Evolutionary conservation across 2,888 invertebrate genomes (phyloP).

Genomic region (Drosophila koepferae): DNA sequence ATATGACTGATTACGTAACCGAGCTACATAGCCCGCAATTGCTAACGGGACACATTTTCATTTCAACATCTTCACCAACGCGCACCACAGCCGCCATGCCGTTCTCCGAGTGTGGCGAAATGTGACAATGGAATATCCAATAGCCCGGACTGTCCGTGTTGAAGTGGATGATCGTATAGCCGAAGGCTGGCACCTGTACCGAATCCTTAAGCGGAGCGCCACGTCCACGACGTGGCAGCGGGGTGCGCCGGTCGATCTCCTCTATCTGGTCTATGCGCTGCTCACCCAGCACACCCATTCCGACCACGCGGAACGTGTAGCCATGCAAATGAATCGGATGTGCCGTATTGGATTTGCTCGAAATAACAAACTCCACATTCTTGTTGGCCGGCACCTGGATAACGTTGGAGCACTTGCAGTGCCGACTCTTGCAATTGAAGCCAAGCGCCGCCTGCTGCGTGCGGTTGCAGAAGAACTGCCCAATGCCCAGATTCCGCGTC

Average conservation of each 20-base stretch:
- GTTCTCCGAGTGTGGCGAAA: conserved; percentile 81
- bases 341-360: conserved; percentile 70
- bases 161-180: conserved; percentile 82
- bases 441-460: conserved; percentile 72
- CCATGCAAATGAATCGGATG: conserved; percentile 83
- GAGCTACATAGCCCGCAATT: conserved; percentile 82
- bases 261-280: conserved; percentile 77
- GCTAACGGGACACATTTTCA: conserved; percentile 83
- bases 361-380: conserved; percentile 79
- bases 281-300: conserved; percentile 82
- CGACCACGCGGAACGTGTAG: conserved; percentile 82
- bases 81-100: conserved; percentile 82
- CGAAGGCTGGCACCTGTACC: conserved; percentile 81
- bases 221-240: conserved; percentile 71
- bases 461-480: conserved; percentile 77
- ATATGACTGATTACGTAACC: conserved; percentile 42
- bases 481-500: conserved; percentile 80
- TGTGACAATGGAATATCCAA: conserved; percentile 83
- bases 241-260: conserved; percentile 73
- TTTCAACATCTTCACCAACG: conserved; percentile 79
- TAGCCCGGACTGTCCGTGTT: conserved; percentile 81
- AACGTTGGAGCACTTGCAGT: conserved; percentile 81
- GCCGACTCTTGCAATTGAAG: conserved; percentile 71
- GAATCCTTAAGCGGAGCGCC: conserved; percentile 81
- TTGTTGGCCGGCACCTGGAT: conserved; percentile 80